These are phyloP conservation scores for Notodonta ziczac DNA, from an alignment of 2,888 invertebrate species.

Conservation along the genomic window DNA sequence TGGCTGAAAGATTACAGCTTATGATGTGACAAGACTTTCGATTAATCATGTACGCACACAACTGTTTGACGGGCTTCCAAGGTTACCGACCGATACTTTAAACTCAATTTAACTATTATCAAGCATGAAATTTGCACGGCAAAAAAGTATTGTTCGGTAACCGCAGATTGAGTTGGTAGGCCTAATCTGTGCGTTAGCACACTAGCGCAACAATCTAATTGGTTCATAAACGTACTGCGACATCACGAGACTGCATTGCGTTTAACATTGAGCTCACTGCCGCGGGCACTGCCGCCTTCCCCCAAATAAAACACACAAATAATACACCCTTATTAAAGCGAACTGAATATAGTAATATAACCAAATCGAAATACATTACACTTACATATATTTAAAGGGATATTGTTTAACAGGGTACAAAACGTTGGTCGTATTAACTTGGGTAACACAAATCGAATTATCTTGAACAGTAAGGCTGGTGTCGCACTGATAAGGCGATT, in stretches of 20 bases:
- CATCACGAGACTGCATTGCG: conserved; percentile 86
- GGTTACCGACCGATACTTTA: conserved; percentile 70
- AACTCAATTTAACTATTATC: conserved; percentile 13
- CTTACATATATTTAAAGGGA: conserved; percentile 29
- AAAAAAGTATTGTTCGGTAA: conserved; percentile 69
- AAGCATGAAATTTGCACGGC: conserved; percentile 18
- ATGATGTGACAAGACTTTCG: conserved; percentile 66
- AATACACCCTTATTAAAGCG: conserved; percentile 69
- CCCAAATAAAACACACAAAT: conserved; percentile 81
- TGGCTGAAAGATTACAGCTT: conserved; percentile 60
- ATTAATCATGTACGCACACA: conserved; percentile 65
- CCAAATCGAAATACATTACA: conserved; percentile 33
- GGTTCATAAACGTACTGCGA: conserved; percentile 82
- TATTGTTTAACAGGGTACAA: conserved; percentile 25
- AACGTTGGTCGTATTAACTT: too few relatives aligned
- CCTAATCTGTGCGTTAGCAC: conserved; percentile 80
- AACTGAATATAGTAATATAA: conserved; percentile 31
- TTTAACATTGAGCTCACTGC: conserved; percentile 91
- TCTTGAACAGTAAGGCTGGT: background rate
- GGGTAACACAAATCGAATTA: background rate
- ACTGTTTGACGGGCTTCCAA: conserved; percentile 58
- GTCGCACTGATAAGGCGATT: too few relatives aligned
- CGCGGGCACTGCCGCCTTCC: conserved; percentile 89
- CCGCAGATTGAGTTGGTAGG: conserved; percentile 61
- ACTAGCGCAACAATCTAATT: conserved; percentile 82